phyloP scores from a whole-genome alignment of 2,113 vertebrate species.

The Amazona guildingii region DNA sequence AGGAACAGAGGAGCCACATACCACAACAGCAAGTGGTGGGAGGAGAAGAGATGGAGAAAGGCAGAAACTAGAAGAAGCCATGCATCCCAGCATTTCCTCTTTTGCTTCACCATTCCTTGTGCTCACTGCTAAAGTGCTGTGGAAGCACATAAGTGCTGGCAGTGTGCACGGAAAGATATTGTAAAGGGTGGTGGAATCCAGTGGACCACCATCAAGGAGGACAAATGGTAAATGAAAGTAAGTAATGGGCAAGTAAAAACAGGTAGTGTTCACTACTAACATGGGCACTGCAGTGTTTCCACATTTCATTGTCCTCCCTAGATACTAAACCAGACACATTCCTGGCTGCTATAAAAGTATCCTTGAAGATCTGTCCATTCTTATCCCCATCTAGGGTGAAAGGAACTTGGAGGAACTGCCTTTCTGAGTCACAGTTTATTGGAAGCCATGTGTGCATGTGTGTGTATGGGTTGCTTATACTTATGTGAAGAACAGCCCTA shows the following conservation, averaged over 20 bases:
- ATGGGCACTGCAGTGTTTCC: neutral
- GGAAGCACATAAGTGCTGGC: neutral
- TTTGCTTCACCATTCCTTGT: neutral
- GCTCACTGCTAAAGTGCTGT: neutral
- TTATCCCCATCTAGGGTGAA: neutral
- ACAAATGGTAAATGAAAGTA: neutral
- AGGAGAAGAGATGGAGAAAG: neutral
- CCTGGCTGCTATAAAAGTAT: neutral
- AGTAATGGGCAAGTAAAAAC: neutral
- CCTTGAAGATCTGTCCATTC: neutral
- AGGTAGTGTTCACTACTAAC: neutral
- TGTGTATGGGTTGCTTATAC: neutral
- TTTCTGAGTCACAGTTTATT: neutral
- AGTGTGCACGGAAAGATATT: accelerated
- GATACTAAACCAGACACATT: neutral
- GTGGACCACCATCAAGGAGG: neutral
- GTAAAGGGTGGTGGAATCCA: neutral
- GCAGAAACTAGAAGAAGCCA: neutral
- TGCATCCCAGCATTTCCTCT: neutral
- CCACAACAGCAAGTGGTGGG: neutral
- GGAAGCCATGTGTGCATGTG: accelerated
- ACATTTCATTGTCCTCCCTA: neutral
- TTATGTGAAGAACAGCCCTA: neutral
- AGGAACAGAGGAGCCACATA: neutral
- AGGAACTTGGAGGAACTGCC: neutral